Evolutionary conservation across 1,140 invertebrate species (phyloP).

Genomic region (Drosophila pectinifera): DNA sequence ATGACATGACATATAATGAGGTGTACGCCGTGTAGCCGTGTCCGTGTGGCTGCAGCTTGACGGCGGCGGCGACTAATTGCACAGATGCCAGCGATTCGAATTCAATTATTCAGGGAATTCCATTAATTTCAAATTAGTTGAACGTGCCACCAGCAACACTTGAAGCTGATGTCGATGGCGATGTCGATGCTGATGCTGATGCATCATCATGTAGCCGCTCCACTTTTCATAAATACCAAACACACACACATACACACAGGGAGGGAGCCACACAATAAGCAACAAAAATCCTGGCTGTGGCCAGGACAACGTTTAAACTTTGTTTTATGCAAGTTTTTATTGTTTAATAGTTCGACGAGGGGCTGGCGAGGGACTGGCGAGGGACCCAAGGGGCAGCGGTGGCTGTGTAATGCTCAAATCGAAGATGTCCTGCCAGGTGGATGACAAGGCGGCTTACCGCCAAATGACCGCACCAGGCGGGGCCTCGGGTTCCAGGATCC

Average conservation of each 20-base stretch:
- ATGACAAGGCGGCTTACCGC: conserved; percentile 78
- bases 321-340: conserved; percentile 70
- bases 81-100: conserved; percentile 72
- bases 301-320: conserved; percentile 55
- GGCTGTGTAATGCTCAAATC: conserved; percentile 56
- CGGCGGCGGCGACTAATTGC: conserved; percentile 64
- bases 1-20: conserved; percentile 82
- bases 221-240: conserved; percentile 15
- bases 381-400: conserved; percentile 19
- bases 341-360: conserved; percentile 39
- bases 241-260: conserved; percentile 3
- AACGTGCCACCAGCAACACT: conserved; percentile 77
- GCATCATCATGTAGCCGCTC: not conserved
- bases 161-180: conserved; percentile 35
- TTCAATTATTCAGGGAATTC: conserved; percentile 84
- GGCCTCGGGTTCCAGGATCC: not conserved
- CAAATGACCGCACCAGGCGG: conserved; percentile 67
- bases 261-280: conserved; percentile 23
- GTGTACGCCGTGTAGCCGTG: conserved; percentile 37
- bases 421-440: conserved; percentile 66
- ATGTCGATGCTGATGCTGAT: not conserved
- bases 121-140: conserved; percentile 83
- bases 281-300: conserved; percentile 53
- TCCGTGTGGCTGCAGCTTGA: conserved; percentile 56
- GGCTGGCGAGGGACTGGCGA: not conserved